phyloP scores from a whole-genome alignment of 2,797 vertebrate species.

The Lates japonicus region DNA sequence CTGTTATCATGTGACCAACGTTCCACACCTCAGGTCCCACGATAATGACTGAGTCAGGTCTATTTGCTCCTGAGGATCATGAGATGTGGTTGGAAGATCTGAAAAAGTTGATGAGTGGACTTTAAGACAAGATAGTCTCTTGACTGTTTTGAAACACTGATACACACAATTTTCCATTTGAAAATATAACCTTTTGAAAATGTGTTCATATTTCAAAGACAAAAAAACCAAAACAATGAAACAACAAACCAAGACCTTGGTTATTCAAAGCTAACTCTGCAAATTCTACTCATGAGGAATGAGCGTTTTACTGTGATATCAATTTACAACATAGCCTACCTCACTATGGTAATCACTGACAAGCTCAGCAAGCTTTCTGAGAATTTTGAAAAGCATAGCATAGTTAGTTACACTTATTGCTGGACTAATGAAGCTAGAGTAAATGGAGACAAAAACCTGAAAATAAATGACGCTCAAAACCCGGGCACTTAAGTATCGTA shows the following conservation, averaged over 20 bases:
- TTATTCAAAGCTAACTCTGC: background rate
- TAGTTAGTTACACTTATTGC: background rate
- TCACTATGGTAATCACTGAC: background rate
- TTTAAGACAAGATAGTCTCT: background rate
- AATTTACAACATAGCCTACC: background rate
- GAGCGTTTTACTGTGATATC: constrained; percentile 2
- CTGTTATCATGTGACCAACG: background rate
- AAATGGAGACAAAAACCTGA: constrained; percentile 19
- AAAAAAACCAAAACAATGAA: background rate
- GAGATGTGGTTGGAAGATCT: background rate
- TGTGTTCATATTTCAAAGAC: background rate
- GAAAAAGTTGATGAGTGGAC: background rate
- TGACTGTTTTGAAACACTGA: background rate
- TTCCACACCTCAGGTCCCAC: background rate
- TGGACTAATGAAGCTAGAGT: constrained; percentile 26
- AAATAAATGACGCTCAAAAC: constrained; percentile 28
- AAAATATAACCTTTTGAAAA: background rate
- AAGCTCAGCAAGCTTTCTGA: background rate
- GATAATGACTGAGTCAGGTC: background rate
- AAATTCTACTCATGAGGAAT: constrained; percentile 14
- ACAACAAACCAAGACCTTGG: too few relatives aligned
- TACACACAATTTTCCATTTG: background rate
- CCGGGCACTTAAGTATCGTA: background rate
- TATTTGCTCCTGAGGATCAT: background rate
- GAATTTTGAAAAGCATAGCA: background rate